These are phyloP conservation scores for Cinara cedri DNA, from an alignment of 2,888 invertebrate species.

Conservation along the genomic window DNA sequence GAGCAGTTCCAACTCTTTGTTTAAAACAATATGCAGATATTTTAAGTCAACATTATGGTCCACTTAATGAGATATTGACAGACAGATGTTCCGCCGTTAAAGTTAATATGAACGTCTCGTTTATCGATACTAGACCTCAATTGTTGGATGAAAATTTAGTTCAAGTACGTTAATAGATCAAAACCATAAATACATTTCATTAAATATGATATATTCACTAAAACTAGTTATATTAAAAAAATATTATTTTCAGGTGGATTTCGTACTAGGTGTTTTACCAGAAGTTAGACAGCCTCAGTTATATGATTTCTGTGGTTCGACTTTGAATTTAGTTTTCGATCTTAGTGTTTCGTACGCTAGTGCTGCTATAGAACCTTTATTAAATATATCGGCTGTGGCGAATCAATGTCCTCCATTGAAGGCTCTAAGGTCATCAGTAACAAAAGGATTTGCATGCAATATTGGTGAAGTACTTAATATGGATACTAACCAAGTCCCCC, in stretches of 20 bases:
- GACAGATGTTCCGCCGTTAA: conserved; percentile 93
- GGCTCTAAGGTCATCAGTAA: conserved; percentile 82
- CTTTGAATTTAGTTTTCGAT: conserved; percentile 90
- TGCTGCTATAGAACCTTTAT: conserved; percentile 83
- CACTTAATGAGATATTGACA: conserved; percentile 81
- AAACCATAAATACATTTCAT: neutral
- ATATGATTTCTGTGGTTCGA: conserved; percentile 94
- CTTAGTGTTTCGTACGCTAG: conserved; percentile 91
- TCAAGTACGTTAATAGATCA: conserved; percentile 64
- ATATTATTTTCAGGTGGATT: conserved; percentile 57
- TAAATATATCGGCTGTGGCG: conserved; percentile 87
- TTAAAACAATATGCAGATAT: conserved; percentile 84
- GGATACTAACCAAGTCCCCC: conserved; percentile 88
- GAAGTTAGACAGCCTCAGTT: conserved; percentile 87
- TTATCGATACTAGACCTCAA: conserved; percentile 80
- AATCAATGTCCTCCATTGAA: conserved; percentile 91
- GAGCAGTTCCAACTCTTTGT: conserved; percentile 84
- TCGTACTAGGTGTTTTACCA: conserved; percentile 71
- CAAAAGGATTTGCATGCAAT: conserved; percentile 90
- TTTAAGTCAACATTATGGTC: conserved; percentile 78
- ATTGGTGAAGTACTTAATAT: conserved; percentile 87
- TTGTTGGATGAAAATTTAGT: conserved; percentile 85
- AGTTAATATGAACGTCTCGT: conserved; percentile 91
- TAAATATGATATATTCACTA: neutral
- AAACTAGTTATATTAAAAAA: neutral